Base-by-base conservation (phyloP, 2,113 vertebrate species). In the Cranoglanis bouderius region DNA sequence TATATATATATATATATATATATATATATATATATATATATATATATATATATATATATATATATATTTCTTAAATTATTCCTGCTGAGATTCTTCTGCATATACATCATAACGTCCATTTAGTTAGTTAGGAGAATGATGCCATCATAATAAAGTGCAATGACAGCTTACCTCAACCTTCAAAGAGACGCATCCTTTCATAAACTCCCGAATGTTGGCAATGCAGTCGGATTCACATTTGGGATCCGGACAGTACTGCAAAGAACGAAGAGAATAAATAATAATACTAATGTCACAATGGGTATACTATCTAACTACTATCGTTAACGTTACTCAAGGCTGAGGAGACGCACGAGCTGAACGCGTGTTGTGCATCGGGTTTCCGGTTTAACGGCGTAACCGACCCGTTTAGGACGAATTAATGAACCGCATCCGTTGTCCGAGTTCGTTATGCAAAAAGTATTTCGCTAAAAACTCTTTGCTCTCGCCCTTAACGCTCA, bases 141-240 rank as follows among this genome's bases (percentile, higher is more conserved):
- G 38, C 9, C 12, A 75, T 43, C 2, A 75, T 10, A 46, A 51
- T 24, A 75, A 21, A 35, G 35, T 57, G 40, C 35, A 80, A 49
- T 59, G 82, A 67, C 72, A 65, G 82, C 97, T 97, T 95, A 99
- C 98, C 97, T 99, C 97, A 85, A 99, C 96, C 94, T 97, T 97
- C 89, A 99, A 94, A 53, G 95, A 74, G 0, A 92, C 55, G 29
- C 97, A 98, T 96, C 97, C 97, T 94, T 96, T 97, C 86, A 99
- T 92, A 95, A 99, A 99, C 93, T 98, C 97, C 86, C 92, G 95
- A 91, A 98, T 97, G 88, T 99, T 99, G 90, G 91, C 91, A 91
- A 97, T 92, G 92, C 97, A 98, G 72, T 97, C 97, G 0, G 94
- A 95, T 96, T 99, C 98, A 57, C 94, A 96, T 92, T 96, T 97